Evolutionary conservation across 1,140 invertebrate genomes (phyloP), one percentile per base, ranked within the genome.

Genomic region (Habropoda laboriosa): DNA sequence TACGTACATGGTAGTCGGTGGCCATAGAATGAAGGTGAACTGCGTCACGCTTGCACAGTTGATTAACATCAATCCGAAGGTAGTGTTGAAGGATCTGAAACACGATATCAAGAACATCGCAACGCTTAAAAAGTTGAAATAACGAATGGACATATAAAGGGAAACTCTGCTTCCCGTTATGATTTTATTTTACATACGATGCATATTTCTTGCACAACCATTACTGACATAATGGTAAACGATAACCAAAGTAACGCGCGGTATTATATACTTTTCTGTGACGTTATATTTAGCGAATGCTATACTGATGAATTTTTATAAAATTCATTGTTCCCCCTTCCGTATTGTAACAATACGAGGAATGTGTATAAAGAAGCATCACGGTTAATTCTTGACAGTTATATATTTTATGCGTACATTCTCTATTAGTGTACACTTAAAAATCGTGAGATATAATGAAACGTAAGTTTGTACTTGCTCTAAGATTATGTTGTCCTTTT

Each of bases 1-100:
- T 21, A 91, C 90, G 0, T 89, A 92, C 0, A 91, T 93, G 86
- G 86, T 89, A 1, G 68, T 92, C 0, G 89, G 89, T 5, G 90
- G 90, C 0, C 85, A 87, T 16, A 76, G 83, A 42, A 92, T 92
- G 82, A 90, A 88, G 73, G 87, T 92, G 5, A 90, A 89, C 21
- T 93, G 92, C 60, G 72, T 81, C 0, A 89, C 88, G 24, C 84
- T 93, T 5, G 82, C 91, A 0, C 83, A 90, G 57, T 63, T 91
- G 13, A 86, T 92, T 16, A 85, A 92, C 40, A 92, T 93, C n/a
- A 87, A 92, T 71, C 88, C 92, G 0, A 80, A 81, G 70, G 24
- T 91, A 45, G 3, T 89, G 10, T 8, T 91, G 6, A 73, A 75
- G 27, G 89, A 91, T 38, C 53, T 89, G 10, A 86, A 78, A 3